phyloP scores from a whole-genome alignment of 2,888 invertebrate genomes.

The Apamea epomidion region DNA sequence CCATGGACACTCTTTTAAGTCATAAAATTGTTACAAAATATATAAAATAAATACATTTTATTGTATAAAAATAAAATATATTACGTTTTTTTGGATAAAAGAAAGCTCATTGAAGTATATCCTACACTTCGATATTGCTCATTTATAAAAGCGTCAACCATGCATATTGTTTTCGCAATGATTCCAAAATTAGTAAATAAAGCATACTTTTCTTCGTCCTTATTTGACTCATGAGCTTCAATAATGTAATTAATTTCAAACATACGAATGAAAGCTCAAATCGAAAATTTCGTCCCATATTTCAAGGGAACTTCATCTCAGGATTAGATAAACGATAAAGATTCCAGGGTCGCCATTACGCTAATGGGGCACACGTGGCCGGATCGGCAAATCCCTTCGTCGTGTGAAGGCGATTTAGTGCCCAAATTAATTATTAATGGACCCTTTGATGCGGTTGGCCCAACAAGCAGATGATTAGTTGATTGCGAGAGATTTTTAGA shows the following conservation, averaged over 20 bases:
- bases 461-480: slow-evolving; percentile 84
- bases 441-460: slow-evolving; percentile 81
- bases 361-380: slow-evolving; percentile 89
- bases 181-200: not conserved
- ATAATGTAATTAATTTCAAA: not conserved
- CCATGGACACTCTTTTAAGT: no score
- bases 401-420: slow-evolving; percentile 88
- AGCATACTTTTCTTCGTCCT: not conserved
- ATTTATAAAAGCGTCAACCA: not conserved
- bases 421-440: slow-evolving; percentile 89
- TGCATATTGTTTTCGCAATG: not conserved
- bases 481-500: slow-evolving; percentile 83
- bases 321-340: slow-evolving; percentile 76
- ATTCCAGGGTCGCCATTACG: slow-evolving; percentile 85
- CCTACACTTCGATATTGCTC: not conserved
- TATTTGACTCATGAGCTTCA: not conserved
- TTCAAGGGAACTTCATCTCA: slow-evolving; percentile 50
- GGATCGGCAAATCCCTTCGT: slow-evolving; percentile 84
- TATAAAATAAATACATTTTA: no score
- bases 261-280: not conserved
- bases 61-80: no score
- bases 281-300: slow-evolving; percentile 26
- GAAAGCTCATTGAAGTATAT: not conserved
- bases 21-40: no score
- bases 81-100: not conserved